A percentile compares a stretch with the other conserved stretches of the same genome.
Evolutionary conservation across 2,888 invertebrate genomes (phyloP).

Genomic region (Scrobipalpa costella): DNA sequence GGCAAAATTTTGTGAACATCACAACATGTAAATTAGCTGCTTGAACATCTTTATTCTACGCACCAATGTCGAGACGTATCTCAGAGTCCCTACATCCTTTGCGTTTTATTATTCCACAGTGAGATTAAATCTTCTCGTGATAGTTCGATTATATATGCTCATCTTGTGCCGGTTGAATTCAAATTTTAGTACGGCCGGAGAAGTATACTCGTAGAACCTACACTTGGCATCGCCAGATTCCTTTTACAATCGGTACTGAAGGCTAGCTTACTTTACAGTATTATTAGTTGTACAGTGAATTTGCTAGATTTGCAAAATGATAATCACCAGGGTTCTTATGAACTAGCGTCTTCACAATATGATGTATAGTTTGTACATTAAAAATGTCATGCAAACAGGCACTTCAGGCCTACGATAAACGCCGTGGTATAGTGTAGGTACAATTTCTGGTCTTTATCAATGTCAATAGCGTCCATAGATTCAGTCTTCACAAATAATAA

Average conservation of each 20-base stretch:
- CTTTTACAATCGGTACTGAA: background rate
- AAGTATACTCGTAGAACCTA: no score
- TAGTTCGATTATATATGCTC: slow-evolving; percentile 32
- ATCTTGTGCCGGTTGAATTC: slow-evolving; percentile 9
- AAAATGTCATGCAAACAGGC: no score
- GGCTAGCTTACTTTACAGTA: no score
- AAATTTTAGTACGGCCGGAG: background rate
- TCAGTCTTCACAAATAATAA: no score
- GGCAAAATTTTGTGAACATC: background rate
- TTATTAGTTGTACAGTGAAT: no score
- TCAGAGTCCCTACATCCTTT: background rate
- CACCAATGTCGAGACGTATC: background rate
- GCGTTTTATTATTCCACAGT: slow-evolving; percentile 23
- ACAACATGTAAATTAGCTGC: background rate
- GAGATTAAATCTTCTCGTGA: slow-evolving; percentile 32
- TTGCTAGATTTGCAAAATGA: no score
- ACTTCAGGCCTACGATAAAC: no score
- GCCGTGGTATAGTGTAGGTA: no score
- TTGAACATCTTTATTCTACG: background rate
- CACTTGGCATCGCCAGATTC: slow-evolving; percentile 13
- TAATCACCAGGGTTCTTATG: no score
- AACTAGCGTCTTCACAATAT: no score
- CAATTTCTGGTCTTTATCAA: background rate
- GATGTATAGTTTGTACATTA: no score
- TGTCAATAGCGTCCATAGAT: no score